Conservation (phyloP, 92 coral and sea anemone species). For the Zoanthus sociatus region DNA sequence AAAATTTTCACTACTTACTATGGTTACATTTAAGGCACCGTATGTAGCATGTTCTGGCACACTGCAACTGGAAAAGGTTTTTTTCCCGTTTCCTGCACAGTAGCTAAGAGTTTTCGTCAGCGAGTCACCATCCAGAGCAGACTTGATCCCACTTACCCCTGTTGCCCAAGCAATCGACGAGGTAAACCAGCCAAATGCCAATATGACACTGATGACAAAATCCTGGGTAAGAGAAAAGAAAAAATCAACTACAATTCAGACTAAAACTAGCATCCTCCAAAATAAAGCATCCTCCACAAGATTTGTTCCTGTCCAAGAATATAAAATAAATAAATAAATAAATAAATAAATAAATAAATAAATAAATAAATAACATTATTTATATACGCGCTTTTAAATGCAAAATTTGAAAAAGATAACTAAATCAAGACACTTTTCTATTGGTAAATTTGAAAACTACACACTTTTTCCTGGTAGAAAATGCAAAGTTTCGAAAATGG, state of each 20-base stretch:
- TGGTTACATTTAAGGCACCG: constrained; percentile 89
- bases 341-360: not conserved
- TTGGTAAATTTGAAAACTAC: no score
- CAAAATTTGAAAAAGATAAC: no score
- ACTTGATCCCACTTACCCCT: constrained; percentile 84
- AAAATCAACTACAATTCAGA: not conserved
- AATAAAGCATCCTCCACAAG: no score
- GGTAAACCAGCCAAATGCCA: constrained; percentile 91
- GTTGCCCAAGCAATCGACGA: constrained; percentile 96
- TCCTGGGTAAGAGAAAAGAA: constrained; percentile 65
- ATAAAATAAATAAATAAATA: not conserved
- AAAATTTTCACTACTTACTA: constrained; percentile 67
- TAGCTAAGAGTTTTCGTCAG: not conserved
- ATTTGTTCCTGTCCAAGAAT: not conserved
- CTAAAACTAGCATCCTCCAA: no score
- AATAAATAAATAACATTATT: no score
- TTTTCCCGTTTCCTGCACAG: not conserved
- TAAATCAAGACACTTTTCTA: no score
- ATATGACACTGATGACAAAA: constrained; percentile 77
- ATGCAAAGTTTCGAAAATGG: no score
- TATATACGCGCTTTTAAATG: no score
- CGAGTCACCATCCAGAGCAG: constrained; percentile 42
- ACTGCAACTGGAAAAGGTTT: not conserved
- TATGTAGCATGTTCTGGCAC: constrained; percentile 61
- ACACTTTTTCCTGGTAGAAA: no score